Evolutionary conservation across 2,888 invertebrate species (phyloP), one percentile per base, ranked within the genome.

Genomic region (Tetranychus piercei): DNA sequence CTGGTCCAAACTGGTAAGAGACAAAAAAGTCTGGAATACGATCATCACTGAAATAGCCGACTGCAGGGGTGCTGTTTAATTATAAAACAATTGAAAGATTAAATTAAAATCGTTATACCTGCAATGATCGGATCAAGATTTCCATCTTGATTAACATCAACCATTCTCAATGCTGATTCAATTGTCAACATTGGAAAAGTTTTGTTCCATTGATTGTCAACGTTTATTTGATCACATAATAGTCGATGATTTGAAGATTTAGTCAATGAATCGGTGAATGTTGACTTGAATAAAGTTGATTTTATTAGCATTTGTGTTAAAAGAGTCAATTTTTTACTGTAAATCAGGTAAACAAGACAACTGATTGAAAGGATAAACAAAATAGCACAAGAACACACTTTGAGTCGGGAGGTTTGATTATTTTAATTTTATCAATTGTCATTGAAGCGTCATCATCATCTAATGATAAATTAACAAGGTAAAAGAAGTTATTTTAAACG

Each of bases 1-100:
- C 55, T 55, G 55, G 55, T 69, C 55, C 55, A 55, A 55, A 55
- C 75, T 86, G 85, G 79, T 86, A 89, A 79, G 89, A 89, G 1
- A 91, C 85, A 83, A 90, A 85, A 80, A 91, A 89, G 81, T 91
- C 91, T 0, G 90, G 89, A 7, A 88, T 82, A 78, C 88, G 85
- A 80, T 91, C 91, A 78, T 87, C 86, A 81, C 90, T 89, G 80
- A 88, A 91, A 81, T 87, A 90, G 0, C 89, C 90, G 1, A 89
- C 89, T 15, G 89, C 88, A 67, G 90, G 90, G 73, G 89, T 87
- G 79, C 89, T 89, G 79, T 15, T 15, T 55, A 9, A 55, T 55
- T 1, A 34, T 34, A 4, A 34, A 34, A 34, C 34, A 34, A 34
- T 34, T 34, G 22, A 80, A 78, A 77, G 69, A 55, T 76, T 74